Conservation (phyloP, 1,140 invertebrate genomes). For the Metaphire vulgaris region DNA sequence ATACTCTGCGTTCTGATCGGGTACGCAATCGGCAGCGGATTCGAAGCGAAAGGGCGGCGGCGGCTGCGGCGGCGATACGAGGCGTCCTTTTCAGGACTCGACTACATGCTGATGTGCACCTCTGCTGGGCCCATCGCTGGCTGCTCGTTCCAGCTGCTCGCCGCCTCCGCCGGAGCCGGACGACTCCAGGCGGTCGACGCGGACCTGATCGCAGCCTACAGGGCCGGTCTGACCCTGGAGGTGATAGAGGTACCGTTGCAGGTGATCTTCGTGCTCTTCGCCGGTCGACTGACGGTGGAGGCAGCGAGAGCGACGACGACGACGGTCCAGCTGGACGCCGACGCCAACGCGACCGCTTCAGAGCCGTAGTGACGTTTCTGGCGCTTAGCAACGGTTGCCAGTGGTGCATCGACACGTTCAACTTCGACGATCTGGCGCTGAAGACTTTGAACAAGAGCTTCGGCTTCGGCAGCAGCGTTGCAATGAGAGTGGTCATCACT, state of each 20-base stretch:
- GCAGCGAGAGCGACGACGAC: too few relatives aligned
- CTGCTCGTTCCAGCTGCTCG: background rate
- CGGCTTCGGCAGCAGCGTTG: background rate
- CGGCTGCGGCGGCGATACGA: background rate
- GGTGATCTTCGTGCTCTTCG: background rate
- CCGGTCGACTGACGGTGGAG: background rate
- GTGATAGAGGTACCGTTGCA: background rate
- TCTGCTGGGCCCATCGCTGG: background rate
- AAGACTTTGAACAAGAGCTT: background rate
- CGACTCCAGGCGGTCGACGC: background rate
- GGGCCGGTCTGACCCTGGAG: background rate
- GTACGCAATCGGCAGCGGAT: background rate
- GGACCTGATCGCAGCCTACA: background rate
- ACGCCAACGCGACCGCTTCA: background rate
- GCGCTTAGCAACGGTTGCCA: slow-evolving; percentile 5
- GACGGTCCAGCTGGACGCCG: too few relatives aligned
- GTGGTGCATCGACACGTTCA: background rate
- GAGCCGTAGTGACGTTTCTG: slow-evolving; percentile 1
- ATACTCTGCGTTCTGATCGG: background rate
- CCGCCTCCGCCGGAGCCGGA: background rate
- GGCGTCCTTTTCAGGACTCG: background rate
- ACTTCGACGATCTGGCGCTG: background rate
- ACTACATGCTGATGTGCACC: background rate
- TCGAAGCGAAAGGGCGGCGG: too few relatives aligned
- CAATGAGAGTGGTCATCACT: background rate